These are phyloP conservation scores for Ceratitis capitata DNA, from an alignment of 1,140 invertebrate species.

Conservation along the genomic window DNA sequence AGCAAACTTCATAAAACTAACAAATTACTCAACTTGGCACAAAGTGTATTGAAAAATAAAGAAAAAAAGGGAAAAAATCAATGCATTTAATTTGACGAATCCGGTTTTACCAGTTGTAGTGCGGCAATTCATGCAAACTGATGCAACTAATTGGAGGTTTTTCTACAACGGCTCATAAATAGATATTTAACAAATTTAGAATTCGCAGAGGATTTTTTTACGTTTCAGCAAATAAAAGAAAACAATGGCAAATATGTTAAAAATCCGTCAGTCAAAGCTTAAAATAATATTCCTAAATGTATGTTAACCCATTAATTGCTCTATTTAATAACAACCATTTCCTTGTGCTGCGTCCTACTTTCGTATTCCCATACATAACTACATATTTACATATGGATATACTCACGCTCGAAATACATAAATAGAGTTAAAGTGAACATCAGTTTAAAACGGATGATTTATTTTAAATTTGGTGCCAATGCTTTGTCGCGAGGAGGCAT, in stretches of 20 bases:
- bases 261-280: too few species aligned
- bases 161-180: background rate
- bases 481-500: background rate
- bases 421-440: background rate
- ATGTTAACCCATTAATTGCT: background rate
- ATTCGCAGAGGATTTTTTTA: background rate
- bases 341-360: background rate
- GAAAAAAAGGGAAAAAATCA: too few species aligned
- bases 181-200: background rate
- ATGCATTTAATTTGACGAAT: background rate
- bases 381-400: too few species aligned
- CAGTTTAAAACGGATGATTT: background rate
- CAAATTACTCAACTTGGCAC: background rate
- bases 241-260: background rate
- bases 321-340: background rate
- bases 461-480: constrained; percentile 16
- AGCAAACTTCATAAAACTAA: background rate
- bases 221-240: background rate
- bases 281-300: background rate
- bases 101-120: background rate
- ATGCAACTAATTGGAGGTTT: background rate
- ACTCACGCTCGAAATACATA: too few species aligned
- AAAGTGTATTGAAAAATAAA: background rate
- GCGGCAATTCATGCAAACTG: background rate
- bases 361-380: background rate